These are phyloP conservation scores for Apodemia duryi DNA, from an alignment of 2,888 invertebrate genomes.

Conservation along the genomic window DNA sequence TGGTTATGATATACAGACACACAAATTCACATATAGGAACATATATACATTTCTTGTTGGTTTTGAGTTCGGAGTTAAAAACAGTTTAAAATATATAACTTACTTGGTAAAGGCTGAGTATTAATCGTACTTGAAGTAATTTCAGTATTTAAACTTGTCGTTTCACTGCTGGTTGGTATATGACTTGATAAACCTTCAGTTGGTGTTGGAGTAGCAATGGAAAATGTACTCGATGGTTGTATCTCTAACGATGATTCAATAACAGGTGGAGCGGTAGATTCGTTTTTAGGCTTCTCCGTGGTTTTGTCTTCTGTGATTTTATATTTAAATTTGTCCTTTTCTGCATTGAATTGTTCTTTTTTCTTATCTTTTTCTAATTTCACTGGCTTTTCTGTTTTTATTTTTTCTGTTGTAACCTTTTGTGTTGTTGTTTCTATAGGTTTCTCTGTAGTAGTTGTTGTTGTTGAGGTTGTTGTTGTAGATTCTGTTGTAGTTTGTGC, in stretches of 20 bases:
- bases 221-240: slow-evolving; percentile 19
- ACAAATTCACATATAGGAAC: too few relatives aligned
- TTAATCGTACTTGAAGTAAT: slow-evolving; percentile 58
- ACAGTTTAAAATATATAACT: slow-evolving; percentile 35
- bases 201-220: slow-evolving; percentile 52
- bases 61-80: too few relatives aligned
- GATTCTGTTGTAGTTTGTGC: slow-evolving; percentile 31
- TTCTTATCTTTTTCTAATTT: slow-evolving; percentile 61
- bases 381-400: slow-evolving; percentile 42
- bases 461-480: slow-evolving; percentile 6
- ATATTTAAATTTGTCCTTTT: slow-evolving; percentile 54
- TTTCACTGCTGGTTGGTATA: slow-evolving; percentile 38
- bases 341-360: slow-evolving; percentile 46
- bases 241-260: slow-evolving; percentile 48
- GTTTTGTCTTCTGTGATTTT: slow-evolving; percentile 36
- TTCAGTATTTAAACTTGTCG: slow-evolving; percentile 32
- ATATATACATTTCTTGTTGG: too few relatives aligned
- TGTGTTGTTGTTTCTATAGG: slow-evolving; percentile 38
- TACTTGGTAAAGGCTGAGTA: slow-evolving; percentile 55
- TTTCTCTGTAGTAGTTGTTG: slow-evolving; percentile 39
- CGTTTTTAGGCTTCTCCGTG: slow-evolving; percentile 44
- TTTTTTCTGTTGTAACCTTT: slow-evolving; percentile 39
- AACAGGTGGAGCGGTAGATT: slow-evolving; percentile 47
- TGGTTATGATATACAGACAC: too few relatives aligned
- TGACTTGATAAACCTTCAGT: slow-evolving; percentile 52